These are phyloP conservation scores for Toxotes jaculatrix DNA, from an alignment of 2,113 vertebrate species.

Conservation along the genomic window DNA sequence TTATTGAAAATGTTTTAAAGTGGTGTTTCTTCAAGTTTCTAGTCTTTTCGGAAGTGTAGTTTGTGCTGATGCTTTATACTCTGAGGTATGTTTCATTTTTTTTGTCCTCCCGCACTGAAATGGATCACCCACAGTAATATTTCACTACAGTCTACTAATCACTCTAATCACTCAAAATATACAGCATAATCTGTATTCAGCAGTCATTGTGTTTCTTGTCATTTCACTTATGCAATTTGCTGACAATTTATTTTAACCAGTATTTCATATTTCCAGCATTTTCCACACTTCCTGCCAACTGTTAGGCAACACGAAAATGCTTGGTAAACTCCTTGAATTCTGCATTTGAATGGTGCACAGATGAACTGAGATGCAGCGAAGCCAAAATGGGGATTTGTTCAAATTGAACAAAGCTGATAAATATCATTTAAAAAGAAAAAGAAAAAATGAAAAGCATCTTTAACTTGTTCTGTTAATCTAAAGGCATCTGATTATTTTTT, in stretches of 20 bases:
- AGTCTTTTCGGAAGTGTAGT: not conserved
- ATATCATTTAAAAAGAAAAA: not conserved
- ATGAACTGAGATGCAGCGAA: not conserved
- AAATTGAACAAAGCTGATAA: slow-evolving; percentile 1
- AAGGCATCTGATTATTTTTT: not conserved
- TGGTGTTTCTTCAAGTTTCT: not conserved
- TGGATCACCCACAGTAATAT: not conserved
- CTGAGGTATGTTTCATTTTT: not conserved
- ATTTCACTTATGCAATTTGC: not conserved
- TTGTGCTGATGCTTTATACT: not conserved
- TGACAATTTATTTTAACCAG: not conserved
- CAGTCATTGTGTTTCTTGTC: not conserved
- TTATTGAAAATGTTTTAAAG: not conserved
- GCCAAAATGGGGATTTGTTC: not conserved
- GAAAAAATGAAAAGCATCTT: not conserved
- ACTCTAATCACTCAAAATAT: not conserved
- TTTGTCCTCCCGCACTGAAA: not conserved
- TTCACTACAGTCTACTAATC: not conserved
- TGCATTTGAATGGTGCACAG: not conserved
- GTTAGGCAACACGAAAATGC: slow-evolving; percentile 6
- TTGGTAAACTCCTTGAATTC: not conserved
- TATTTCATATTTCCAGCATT: slow-evolving; percentile 1
- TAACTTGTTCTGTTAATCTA: not conserved
- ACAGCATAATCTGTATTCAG: not conserved
- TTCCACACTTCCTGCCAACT: slow-evolving; percentile 8